A percentile compares a stretch with the other conserved stretches of the same genome.
phyloP scores from a whole-genome alignment of 2,888 invertebrate species.

The Scrobipalpa costella region DNA sequence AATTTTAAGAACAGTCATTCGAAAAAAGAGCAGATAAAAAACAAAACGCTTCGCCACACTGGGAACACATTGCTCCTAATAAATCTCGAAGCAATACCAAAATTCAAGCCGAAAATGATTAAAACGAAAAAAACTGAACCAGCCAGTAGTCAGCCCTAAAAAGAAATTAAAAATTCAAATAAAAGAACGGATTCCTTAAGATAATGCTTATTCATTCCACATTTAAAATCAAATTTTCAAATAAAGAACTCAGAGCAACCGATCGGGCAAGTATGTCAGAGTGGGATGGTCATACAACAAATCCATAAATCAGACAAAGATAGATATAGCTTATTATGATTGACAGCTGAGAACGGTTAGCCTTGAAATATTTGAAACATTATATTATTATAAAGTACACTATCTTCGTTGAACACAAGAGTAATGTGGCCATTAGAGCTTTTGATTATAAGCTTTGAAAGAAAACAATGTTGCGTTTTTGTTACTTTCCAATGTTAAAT shows the following conservation, averaged over 20 bases:
- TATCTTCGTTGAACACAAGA: constrained; percentile 70
- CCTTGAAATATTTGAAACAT: constrained; percentile 82
- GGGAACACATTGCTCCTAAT: constrained; percentile 67
- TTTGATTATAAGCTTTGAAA: constrained; percentile 34
- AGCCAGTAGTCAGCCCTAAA: constrained; percentile 70
- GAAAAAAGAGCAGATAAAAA: constrained; percentile 32
- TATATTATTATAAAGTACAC: constrained; percentile 81
- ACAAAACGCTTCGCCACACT: constrained; percentile 43
- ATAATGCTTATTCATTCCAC: constrained; percentile 81
- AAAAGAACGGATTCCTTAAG: constrained; percentile 78
- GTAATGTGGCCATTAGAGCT: constrained; percentile 59
- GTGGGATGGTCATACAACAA: constrained; percentile 53
- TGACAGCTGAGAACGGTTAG: constrained; percentile 82
- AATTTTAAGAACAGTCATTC: constrained; percentile 42
- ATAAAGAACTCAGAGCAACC: constrained; percentile 75
- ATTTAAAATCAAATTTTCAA: constrained; percentile 81
- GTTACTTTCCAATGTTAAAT: too few species aligned
- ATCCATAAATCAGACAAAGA: constrained; percentile 65
- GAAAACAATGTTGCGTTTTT: constrained; percentile 27
- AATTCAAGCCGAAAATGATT: constrained; percentile 58
- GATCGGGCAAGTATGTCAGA: constrained; percentile 66
- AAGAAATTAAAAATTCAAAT: constrained; percentile 78
- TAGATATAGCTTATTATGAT: constrained; percentile 79
- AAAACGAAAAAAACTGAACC: constrained; percentile 53
- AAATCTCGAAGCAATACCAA: constrained; percentile 64